These are phyloP conservation scores for Ammodytes marinus DNA, from an alignment of 2,113 vertebrate genomes.

Conservation along the genomic window DNA sequence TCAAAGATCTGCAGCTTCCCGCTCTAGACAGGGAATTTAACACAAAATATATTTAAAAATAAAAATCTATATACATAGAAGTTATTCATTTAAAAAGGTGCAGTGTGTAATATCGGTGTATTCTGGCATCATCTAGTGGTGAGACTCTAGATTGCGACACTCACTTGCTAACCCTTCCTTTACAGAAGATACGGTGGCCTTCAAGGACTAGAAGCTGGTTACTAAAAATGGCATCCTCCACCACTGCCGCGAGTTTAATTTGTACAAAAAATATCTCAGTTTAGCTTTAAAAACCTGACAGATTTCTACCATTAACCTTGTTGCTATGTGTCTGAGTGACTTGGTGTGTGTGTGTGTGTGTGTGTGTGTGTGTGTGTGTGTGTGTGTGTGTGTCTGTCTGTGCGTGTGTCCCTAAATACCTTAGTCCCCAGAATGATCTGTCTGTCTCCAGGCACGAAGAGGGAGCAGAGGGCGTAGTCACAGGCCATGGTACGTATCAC, in stretches of 20 bases:
- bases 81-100: not conserved
- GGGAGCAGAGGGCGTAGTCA: slow-evolving; percentile 93
- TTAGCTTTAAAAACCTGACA: not conserved
- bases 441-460: slow-evolving; percentile 95
- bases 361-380: too few species aligned
- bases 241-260: too few species aligned
- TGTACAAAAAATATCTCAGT: too few species aligned
- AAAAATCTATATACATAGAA: not conserved
- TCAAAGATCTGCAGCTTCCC: slow-evolving; percentile 97
- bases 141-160: too few species aligned
- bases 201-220: too few species aligned
- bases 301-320: not conserved
- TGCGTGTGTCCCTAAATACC: slow-evolving; percentile 81
- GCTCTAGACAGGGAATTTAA: slow-evolving; percentile 78
- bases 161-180: too few species aligned
- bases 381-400: too few species aligned
- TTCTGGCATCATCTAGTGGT: too few species aligned
- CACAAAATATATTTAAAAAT: not conserved
- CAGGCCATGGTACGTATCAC: slow-evolving; percentile 96
- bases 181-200: too few species aligned
- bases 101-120: too few species aligned
- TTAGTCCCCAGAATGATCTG: slow-evolving; percentile 96
- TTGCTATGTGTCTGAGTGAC: not conserved
- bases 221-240: too few species aligned
- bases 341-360: too few species aligned